Conservation (phyloP, 2,888 invertebrate genomes). For the Amiota mariae region DNA sequence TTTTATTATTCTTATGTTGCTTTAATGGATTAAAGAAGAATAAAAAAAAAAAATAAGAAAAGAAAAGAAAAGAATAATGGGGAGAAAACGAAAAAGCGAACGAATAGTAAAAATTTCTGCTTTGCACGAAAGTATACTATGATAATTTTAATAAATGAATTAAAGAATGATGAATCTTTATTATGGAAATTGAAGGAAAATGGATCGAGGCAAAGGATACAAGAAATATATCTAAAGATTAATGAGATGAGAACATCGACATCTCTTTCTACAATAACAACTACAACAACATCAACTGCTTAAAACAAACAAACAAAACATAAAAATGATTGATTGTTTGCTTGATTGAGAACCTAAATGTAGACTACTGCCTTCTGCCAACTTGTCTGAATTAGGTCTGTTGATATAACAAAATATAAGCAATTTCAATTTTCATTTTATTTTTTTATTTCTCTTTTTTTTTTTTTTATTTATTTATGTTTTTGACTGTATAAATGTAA, state of each 20-base stretch:
- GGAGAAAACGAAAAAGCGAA: not conserved
- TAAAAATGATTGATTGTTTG: not conserved
- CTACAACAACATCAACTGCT: slow-evolving; percentile 31
- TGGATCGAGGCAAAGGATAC: not conserved
- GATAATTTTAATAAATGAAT: not conserved
- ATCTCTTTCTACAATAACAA: not conserved
- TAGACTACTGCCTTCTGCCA: slow-evolving; percentile 17
- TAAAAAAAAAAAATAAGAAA: no score
- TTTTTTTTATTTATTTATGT: slow-evolving; percentile 22
- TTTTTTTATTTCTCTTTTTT: slow-evolving; percentile 27
- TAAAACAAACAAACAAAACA: slow-evolving; percentile 27
- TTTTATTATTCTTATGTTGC: slow-evolving; percentile 28
- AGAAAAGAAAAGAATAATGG: not conserved
- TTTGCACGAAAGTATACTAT: slow-evolving; percentile 1
- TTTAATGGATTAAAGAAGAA: not conserved
- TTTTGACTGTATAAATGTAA: slow-evolving; percentile 11
- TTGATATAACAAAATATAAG: slow-evolving; percentile 41
- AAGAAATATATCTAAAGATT: not conserved
- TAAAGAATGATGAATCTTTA: not conserved
- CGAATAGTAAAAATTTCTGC: not conserved
- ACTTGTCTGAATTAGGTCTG: slow-evolving; percentile 46
- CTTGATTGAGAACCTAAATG: not conserved
- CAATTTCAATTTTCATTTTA: slow-evolving; percentile 28
- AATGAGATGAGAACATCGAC: not conserved
- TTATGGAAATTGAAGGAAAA: not conserved